Evolutionary conservation across 2,113 vertebrate genomes (phyloP).

Genomic region (Hipposideros armiger): DNA sequence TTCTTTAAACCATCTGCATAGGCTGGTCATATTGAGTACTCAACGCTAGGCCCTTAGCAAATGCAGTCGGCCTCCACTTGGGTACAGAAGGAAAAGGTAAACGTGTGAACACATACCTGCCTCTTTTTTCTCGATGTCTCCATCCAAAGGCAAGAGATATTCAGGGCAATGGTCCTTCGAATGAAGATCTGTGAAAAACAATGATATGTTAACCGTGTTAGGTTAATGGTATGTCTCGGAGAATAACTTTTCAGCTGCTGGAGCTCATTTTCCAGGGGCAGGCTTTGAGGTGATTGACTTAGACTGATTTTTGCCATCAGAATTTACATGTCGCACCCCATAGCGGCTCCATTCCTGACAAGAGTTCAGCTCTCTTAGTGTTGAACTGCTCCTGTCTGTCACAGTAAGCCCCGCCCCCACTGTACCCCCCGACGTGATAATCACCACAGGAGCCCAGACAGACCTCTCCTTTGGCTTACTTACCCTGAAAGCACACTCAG

Average conservation of each 20-base stretch:
- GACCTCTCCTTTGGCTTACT: neutral
- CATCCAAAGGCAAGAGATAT: neutral
- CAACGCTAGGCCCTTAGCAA: neutral
- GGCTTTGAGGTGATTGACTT: neutral
- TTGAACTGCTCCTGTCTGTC: neutral
- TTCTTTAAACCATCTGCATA: neutral
- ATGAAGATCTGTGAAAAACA: neutral
- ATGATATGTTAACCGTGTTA: neutral
- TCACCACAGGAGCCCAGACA: neutral
- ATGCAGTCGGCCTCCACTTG: neutral
- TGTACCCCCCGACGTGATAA: neutral
- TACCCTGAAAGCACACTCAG: neutral
- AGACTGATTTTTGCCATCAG: neutral
- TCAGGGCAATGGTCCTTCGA: neutral
- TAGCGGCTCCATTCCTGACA: too few relatives aligned
- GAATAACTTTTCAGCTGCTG: neutral
- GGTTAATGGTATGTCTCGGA: neutral
- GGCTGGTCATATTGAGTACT: neutral
- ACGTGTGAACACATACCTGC: neutral
- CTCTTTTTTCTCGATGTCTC: neutral
- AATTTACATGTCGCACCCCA: accelerated
- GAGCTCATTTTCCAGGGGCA: neutral
- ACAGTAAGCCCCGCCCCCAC: accelerated
- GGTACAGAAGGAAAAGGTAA: neutral
- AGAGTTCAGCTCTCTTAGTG: neutral